Evolutionary conservation across 2,888 invertebrate species (phyloP).

Genomic region (Lottia scabra): DNA sequence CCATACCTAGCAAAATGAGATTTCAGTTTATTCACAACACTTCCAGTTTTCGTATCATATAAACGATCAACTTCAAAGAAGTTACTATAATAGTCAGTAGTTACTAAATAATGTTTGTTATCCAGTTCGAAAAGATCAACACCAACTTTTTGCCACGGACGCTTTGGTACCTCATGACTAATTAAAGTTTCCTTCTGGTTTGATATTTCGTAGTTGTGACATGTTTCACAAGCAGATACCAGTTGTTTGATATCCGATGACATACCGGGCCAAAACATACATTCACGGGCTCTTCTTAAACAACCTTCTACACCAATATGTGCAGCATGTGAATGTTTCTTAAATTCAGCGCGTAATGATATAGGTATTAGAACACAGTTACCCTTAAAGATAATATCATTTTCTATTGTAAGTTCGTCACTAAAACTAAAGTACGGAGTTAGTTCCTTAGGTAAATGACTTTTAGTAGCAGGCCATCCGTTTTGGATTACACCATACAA

Average conservation of each 20-base stretch:
- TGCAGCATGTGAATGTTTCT: slow-evolving; percentile 13
- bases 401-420: slow-evolving; percentile 27
- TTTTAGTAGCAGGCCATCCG: slow-evolving; percentile 31
- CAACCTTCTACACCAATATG: slow-evolving; percentile 28
- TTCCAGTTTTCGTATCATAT: slow-evolving; percentile 13
- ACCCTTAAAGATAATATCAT: slow-evolving; percentile 33
- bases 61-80: slow-evolving; percentile 21
- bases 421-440: slow-evolving; percentile 29
- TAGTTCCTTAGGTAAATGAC: slow-evolving; percentile 19
- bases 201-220: slow-evolving; percentile 13
- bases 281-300: slow-evolving; percentile 22
- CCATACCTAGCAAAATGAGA: slow-evolving; percentile 30
- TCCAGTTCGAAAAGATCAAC: slow-evolving; percentile 18
- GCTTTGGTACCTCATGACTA: slow-evolving; percentile 16
- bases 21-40: slow-evolving; percentile 20
- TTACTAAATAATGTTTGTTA: slow-evolving; percentile 16
- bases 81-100: slow-evolving; percentile 21
- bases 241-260: slow-evolving; percentile 16
- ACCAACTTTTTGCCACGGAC: slow-evolving; percentile 29
- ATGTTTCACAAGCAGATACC: slow-evolving; percentile 14
- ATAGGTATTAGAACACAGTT: slow-evolving; percentile 17
- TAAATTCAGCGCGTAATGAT: slow-evolving; percentile 8
- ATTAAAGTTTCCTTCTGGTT: slow-evolving; percentile 27
- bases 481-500: slow-evolving; percentile 17
- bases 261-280: slow-evolving; percentile 29